phyloP scores from a whole-genome alignment of 2,888 invertebrate species.

The Pinctada fucata region DNA sequence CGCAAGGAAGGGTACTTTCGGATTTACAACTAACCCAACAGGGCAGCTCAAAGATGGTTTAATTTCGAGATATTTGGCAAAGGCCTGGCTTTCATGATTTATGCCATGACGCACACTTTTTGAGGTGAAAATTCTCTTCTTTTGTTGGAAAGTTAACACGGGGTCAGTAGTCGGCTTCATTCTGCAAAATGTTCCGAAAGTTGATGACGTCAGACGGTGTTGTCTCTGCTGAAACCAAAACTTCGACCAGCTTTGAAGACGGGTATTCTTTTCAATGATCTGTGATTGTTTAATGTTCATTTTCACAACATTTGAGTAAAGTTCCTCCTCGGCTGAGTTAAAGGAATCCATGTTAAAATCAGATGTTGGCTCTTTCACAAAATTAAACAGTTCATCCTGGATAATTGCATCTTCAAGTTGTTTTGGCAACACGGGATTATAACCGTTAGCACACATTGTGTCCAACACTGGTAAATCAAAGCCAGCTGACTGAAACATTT shows the following conservation, averaged over 20 bases:
- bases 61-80: constrained; percentile 6
- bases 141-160: background rate
- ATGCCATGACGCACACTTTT: constrained; percentile 8
- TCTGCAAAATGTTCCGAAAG: constrained; percentile 1
- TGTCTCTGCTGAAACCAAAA: constrained; percentile 14
- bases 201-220: constrained; percentile 6
- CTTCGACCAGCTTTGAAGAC: background rate
- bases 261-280: constrained; percentile 7
- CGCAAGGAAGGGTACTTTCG: constrained; percentile 1
- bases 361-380: background rate
- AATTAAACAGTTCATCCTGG: background rate
- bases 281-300: background rate
- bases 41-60: background rate
- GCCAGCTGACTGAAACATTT: background rate
- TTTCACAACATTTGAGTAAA: constrained; percentile 4
- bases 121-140: constrained; percentile 2
- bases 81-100: background rate
- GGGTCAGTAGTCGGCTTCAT: constrained; percentile 3
- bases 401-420: background rate
- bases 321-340: background rate
- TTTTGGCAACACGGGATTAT: background rate
- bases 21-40: constrained; percentile 9
- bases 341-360: background rate
- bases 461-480: background rate
- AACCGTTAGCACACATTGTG: background rate